Base-by-base conservation (phyloP, 2,797 vertebrate species). In the Adelosebastes latens region DNA sequence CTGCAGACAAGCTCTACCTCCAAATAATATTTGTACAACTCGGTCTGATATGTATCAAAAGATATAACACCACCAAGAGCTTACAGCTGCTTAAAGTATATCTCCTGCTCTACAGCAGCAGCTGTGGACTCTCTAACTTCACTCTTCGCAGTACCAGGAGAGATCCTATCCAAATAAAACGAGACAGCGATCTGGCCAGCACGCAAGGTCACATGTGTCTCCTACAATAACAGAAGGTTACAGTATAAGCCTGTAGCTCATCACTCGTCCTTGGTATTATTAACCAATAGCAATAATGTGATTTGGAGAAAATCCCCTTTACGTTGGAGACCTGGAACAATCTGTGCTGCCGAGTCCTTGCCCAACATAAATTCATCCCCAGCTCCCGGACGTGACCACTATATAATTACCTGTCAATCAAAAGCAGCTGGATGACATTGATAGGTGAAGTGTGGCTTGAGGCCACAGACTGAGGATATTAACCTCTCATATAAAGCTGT, bases 321-420 rank as follows among this genome's bases (percentile, higher is more conserved):
- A 81, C 56, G 32, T 78, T 18, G 56, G 34, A 75, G 56, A 80
- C 84, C 74, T 70, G 66, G 86, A 82, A 89, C 81, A 87, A 74
- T 79, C 61, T 80, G 64, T 75, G 69, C 79, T 56, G 71, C 81
- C 76, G 68, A 88, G 82, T 86, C 85, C 84, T 88, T 78, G 80
- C 42, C 71, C 62, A 60, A 86, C 81, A 86, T 82, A 81, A 89
- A 91, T 71, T 74, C 62, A 77, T 71, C 69, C 73, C 63, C 78
- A 7, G 59, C 24, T 70, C 77, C 71, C 4, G 65, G 72, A 88
- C 58, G 34, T 89, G 90, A 91, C 87, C 63, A 66, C 72, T 61
- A 75, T 87, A 84, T 87, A 92, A 90, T 87, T 84, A 89, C 79
- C 79, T 92, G 89, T 89, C 92, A 91, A 78, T 93, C 89, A 93